A percentile compares a stretch with the other conserved stretches of the same genome.
These are phyloP conservation scores for Drosophila prostipennis DNA, from an alignment of 2,888 invertebrate genomes.

Conservation along the genomic window DNA sequence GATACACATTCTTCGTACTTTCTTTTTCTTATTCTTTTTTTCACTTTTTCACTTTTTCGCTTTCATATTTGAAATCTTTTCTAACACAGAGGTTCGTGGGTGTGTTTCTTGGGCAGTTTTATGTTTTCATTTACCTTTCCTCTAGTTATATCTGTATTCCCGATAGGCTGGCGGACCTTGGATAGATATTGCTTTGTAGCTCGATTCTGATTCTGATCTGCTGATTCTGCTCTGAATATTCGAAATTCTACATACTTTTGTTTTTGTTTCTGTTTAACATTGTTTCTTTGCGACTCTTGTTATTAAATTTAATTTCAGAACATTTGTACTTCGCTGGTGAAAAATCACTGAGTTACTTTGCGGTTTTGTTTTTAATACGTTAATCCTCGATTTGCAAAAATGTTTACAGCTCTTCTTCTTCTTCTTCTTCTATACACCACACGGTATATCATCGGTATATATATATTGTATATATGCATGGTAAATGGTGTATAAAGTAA, in stretches of 20 bases:
- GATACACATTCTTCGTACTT: slow-evolving; percentile 66
- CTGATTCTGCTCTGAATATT: slow-evolving; percentile 1
- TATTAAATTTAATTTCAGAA: slow-evolving; percentile 62
- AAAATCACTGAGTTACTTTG: slow-evolving; percentile 84
- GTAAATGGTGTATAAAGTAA: slow-evolving; percentile 16
- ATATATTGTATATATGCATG: slow-evolving; percentile 12
- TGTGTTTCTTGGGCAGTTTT: slow-evolving; percentile 10
- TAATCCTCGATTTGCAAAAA: slow-evolving; percentile 49
- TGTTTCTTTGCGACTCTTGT: slow-evolving; percentile 7
- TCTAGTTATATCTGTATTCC: slow-evolving; percentile 1
- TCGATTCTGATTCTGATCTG: slow-evolving; percentile 15
- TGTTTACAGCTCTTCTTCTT: slow-evolving; percentile 43
- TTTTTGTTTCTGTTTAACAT: neutral
- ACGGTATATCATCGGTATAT: slow-evolving; percentile 29
- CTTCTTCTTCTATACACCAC: slow-evolving; percentile 21
- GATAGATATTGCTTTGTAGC: slow-evolving; percentile 1
- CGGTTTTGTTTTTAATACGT: slow-evolving; percentile 53
- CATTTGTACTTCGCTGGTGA: slow-evolving; percentile 85
- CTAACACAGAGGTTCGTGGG: slow-evolving; percentile 9
- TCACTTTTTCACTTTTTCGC: slow-evolving; percentile 21
- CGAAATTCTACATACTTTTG: neutral
- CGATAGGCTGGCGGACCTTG: neutral
- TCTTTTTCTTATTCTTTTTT: slow-evolving; percentile 6
- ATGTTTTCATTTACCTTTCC: neutral
- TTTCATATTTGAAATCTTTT: neutral